phyloP scores from a whole-genome alignment of 2,888 invertebrate genomes.

The Carterocephalus palaemon region DNA sequence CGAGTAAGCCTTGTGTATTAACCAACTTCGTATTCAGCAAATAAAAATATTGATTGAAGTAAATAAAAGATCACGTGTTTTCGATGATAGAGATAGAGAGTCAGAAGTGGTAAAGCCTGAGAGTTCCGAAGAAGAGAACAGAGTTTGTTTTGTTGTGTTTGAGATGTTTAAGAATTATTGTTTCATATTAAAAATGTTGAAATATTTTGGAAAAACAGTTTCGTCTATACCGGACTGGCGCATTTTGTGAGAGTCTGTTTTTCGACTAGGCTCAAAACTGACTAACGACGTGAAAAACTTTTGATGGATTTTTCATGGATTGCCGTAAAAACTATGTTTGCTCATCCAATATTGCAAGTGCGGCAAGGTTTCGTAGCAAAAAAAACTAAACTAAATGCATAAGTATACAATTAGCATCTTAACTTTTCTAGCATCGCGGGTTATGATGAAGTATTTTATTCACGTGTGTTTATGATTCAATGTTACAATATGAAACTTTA shows the following conservation, averaged over 20 bases:
- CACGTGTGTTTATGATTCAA: too few species aligned
- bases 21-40: too few species aligned
- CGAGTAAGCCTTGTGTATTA: too few species aligned
- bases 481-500: too few species aligned
- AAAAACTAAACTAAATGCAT: constrained; percentile 34
- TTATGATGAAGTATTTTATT: too few species aligned
- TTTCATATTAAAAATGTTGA: not conserved
- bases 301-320: constrained; percentile 66
- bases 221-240: constrained; percentile 5
- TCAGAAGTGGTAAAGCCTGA: too few species aligned
- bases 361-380: constrained; percentile 35
- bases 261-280: constrained; percentile 43
- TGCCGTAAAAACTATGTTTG: constrained; percentile 50
- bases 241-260: constrained; percentile 31
- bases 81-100: too few species aligned
- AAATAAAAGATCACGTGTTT: not conserved
- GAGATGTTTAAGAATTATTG: constrained; percentile 23
- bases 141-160: not conserved
- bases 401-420: too few species aligned
- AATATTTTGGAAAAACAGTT: constrained; percentile 12
- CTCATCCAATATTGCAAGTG: constrained; percentile 56
- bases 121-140: too few species aligned
- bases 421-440: too few species aligned
- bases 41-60: not conserved
- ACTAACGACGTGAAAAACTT: constrained; percentile 69